phyloP scores from a whole-genome alignment of 2,888 invertebrate genomes.

The Anaspis maculata region DNA sequence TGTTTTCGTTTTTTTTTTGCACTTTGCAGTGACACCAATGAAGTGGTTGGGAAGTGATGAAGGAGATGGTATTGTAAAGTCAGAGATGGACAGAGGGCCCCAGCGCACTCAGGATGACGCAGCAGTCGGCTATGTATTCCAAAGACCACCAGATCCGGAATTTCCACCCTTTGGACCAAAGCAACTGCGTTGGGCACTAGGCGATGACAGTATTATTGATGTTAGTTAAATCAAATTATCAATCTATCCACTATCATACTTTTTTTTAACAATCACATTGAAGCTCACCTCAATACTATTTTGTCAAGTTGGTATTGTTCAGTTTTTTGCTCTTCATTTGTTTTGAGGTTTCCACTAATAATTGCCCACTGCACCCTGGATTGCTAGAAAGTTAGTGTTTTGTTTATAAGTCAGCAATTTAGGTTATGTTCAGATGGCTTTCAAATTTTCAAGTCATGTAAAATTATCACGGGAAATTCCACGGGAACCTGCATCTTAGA shows the following conservation, averaged over 20 bases:
- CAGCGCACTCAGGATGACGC: slow-evolving; percentile 82
- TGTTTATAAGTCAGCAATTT: too few species aligned
- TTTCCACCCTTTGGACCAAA: slow-evolving; percentile 64
- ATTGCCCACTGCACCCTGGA: too few species aligned
- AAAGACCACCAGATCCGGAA: slow-evolving; percentile 74
- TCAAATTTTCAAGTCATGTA: too few species aligned
- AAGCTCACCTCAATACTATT: too few species aligned
- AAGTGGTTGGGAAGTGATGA: slow-evolving; percentile 67
- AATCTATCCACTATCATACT: neutral
- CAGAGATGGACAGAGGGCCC: slow-evolving; percentile 59
- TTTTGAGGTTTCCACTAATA: too few species aligned
- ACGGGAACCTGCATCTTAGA: too few species aligned
- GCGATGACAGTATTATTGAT: slow-evolving; percentile 82
- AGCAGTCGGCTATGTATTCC: slow-evolving; percentile 87
- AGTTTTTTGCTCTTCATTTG: too few species aligned
- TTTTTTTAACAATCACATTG: slow-evolving; percentile 1
- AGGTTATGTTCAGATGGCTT: too few species aligned
- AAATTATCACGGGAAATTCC: too few species aligned
- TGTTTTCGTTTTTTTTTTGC: too few species aligned
- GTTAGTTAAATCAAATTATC: slow-evolving; percentile 54
- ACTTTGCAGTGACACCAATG: slow-evolving; percentile 49
- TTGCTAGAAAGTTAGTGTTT: too few species aligned
- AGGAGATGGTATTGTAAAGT: slow-evolving; percentile 51
- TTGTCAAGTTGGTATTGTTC: too few species aligned
- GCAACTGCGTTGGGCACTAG: slow-evolving; percentile 71